A percentile compares a stretch with the other conserved stretches of the same genome.
phyloP scores from a whole-genome alignment of 2,797 vertebrate species.

The Lacerta bilineata region DNA sequence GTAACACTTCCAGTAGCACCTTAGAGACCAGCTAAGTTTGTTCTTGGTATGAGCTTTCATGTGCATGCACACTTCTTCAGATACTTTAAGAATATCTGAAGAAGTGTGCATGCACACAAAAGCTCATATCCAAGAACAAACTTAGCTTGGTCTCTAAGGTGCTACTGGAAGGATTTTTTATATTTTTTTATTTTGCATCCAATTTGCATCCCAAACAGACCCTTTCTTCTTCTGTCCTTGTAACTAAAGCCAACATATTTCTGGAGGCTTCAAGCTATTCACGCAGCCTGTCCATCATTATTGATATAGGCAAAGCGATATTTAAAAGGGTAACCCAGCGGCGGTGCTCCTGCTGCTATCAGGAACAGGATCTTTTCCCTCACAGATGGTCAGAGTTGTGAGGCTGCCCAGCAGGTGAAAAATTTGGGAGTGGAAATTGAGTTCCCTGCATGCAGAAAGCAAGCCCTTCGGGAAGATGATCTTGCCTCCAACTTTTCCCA shows the following conservation, averaged over 20 bases:
- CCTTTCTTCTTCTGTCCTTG: not conserved
- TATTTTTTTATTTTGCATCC: not conserved
- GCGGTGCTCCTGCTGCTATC: no score
- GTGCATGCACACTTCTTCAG: no score
- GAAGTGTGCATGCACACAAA: no score
- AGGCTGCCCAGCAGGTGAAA: not conserved
- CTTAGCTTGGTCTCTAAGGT: no score
- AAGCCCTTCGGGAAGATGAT: not conserved
- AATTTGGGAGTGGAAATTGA: not conserved
- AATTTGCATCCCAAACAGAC: conserved; percentile 17
- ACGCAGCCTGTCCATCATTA: not conserved
- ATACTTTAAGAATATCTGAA: no score
- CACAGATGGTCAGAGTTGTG: no score
- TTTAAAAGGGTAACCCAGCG: not conserved
- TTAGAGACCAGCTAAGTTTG: no score
- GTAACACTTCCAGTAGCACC: no score
- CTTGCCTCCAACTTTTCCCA: not conserved
- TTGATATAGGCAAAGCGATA: conserved; percentile 10
- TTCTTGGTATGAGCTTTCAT: no score
- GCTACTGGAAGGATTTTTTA: no score
- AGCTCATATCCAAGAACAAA: no score
- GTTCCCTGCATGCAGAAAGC: not conserved
- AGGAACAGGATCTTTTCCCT: no score
- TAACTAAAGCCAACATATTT: not conserved
- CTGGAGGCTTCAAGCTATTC: not conserved